phyloP scores from a whole-genome alignment of 2,113 vertebrate species.

The Mystacornis crossleyi region DNA sequence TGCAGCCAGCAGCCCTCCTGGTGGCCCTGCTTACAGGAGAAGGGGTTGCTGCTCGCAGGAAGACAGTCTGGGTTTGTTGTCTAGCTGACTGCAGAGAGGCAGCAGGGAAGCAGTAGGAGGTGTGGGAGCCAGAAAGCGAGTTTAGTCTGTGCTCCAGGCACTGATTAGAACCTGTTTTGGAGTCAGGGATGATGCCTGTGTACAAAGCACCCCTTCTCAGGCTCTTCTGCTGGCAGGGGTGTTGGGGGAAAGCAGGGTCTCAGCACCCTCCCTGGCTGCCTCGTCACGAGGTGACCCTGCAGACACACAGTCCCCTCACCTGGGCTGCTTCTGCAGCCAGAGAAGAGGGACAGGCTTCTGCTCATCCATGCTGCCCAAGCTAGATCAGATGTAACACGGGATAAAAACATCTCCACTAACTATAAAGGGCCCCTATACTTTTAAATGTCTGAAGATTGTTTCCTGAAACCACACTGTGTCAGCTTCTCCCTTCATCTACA shows the following conservation, averaged over 20 bases:
- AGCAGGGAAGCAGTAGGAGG: not conserved
- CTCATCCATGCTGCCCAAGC: not conserved
- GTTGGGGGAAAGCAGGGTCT: not conserved
- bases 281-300: not conserved
- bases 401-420: not conserved
- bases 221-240: not conserved
- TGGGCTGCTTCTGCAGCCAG: not conserved
- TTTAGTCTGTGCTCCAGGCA: not conserved
- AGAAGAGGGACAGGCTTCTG: not conserved
- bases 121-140: not conserved
- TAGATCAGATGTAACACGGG: not conserved
- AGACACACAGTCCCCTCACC: not conserved
- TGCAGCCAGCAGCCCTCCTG: not conserved
- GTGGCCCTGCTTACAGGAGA: not conserved
- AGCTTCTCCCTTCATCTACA: not conserved
- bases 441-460: not conserved
- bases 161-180: not conserved
- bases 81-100: not conserved
- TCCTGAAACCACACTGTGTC: not conserved
- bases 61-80: not conserved
- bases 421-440: fast-evolving
- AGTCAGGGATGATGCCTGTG: not conserved
- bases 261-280: not conserved
- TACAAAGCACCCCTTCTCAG: not conserved
- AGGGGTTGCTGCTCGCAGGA: not conserved